Evolutionary conservation across 2,888 invertebrate species (phyloP).

Genomic region (Phanerotoma sp.): DNA sequence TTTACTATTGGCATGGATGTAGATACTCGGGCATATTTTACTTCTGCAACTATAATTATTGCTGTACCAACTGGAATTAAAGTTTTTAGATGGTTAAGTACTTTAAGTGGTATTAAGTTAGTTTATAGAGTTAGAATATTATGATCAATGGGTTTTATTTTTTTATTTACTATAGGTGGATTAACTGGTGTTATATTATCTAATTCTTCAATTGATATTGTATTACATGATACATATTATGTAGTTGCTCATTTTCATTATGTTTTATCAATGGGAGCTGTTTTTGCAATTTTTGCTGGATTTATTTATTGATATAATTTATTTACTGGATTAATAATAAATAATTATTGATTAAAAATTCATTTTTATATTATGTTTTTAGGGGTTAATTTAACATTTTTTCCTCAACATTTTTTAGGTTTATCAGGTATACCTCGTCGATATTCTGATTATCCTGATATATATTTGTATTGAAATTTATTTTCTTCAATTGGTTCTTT

Average conservation of each 20-base stretch:
- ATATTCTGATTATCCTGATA: conserved; percentile 73
- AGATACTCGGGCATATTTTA: conserved; percentile 82
- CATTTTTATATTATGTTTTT: conserved; percentile 74
- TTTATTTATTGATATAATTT: conserved; percentile 72
- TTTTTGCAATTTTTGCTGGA: conserved; percentile 76
- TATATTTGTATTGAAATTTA: conserved; percentile 68
- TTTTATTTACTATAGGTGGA: conserved; percentile 76
- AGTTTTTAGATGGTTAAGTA: conserved; percentile 75
- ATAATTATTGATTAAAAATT: conserved; percentile 64
- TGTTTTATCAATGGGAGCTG: conserved; percentile 77
- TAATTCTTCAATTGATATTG: conserved; percentile 76
- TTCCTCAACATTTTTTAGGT: conserved; percentile 76
- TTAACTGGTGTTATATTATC: conserved; percentile 70
- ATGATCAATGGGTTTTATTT: conserved; percentile 75
- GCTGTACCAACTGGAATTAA: conserved; percentile 83
- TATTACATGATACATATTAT: conserved; percentile 81
- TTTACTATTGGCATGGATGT: conserved; percentile 83
- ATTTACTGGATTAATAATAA: conserved; percentile 66
- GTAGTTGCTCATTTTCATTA: conserved; percentile 83
- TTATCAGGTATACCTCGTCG: conserved; percentile 74
- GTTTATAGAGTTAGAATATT: conserved; percentile 63
- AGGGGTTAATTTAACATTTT: conserved; percentile 78
- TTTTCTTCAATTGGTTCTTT: conserved; percentile 69
- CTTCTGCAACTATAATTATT: conserved; percentile 84
- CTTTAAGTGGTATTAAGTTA: conserved; percentile 66